Conservation (phyloP, 2,797 vertebrate species). For the Remorina albescens region DNA sequence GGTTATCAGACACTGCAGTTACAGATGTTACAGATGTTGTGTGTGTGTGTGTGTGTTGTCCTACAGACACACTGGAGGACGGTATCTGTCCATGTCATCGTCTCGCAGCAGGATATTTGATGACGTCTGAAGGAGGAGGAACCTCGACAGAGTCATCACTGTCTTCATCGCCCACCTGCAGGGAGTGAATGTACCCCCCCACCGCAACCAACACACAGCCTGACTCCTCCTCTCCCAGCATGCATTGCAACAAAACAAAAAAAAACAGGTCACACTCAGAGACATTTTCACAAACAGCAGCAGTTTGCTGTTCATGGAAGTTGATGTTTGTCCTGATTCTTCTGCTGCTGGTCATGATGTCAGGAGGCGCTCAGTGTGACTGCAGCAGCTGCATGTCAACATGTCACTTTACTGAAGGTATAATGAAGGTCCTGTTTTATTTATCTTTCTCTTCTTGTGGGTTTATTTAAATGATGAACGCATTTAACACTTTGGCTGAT, state of each 20-base stretch:
- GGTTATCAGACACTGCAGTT: too few relatives aligned
- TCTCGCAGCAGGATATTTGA: conserved; percentile 95
- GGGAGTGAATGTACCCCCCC: conserved; percentile 60
- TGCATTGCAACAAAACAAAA: conserved; percentile 17
- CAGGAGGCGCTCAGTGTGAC: neutral
- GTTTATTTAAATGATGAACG: conserved; percentile 22
- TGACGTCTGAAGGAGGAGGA: conserved; percentile 86
- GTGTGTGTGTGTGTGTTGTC: neutral
- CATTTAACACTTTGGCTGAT: too few relatives aligned
- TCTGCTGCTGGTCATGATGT: conserved; percentile 13
- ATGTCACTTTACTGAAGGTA: neutral
- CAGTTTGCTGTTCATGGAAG: neutral
- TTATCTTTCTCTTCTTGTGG: conserved; percentile 21
- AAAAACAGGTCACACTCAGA: conserved; percentile 8
- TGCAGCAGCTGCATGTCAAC: conserved; percentile 17
- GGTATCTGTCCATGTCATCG: conserved; percentile 98
- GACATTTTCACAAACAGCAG: neutral
- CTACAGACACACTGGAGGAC: conserved; percentile 89
- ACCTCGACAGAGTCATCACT: neutral
- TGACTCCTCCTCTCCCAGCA: conserved; percentile 24
- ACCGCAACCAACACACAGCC: conserved; percentile 16
- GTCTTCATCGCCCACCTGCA: conserved; percentile 25
- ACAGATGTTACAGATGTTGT: too few relatives aligned
- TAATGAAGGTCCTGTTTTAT: conserved; percentile 7
- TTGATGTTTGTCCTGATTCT: neutral